Percentiles rank a stretch among this genome's conserved stretches.
Evolutionary conservation across 2,113 vertebrate species (phyloP).

Genomic region (Sinocyclocheilus grahami): DNA sequence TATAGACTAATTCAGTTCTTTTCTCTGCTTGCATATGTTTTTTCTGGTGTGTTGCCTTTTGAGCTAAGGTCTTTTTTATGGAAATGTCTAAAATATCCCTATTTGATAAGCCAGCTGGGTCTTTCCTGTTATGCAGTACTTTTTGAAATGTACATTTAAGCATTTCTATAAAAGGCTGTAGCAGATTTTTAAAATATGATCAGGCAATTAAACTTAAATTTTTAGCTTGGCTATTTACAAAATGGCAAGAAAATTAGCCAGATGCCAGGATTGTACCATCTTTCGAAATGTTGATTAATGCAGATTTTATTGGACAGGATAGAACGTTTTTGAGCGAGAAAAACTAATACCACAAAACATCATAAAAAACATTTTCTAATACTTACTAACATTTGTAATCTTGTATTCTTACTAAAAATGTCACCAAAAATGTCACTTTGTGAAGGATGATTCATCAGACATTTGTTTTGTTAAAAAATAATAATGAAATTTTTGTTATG

Average conservation of each 20-base stretch:
- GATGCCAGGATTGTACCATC: too few relatives aligned
- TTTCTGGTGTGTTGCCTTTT: slow-evolving; percentile 7
- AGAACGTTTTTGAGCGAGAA: not conserved
- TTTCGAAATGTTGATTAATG: too few relatives aligned
- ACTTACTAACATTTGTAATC: too few relatives aligned
- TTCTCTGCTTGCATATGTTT: not conserved
- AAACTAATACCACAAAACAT: not conserved
- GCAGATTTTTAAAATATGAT: not conserved
- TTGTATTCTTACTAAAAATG: not conserved
- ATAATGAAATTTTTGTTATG: not conserved
- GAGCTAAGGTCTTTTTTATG: not conserved
- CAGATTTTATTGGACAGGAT: not conserved
- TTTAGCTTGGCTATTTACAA: not conserved
- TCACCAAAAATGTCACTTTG: not conserved
- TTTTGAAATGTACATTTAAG: not conserved
- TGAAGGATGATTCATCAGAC: too few relatives aligned
- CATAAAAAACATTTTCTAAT: too few relatives aligned
- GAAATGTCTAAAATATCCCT: not conserved
- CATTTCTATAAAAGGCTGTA: not conserved
- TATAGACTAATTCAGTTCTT: slow-evolving; percentile 12
- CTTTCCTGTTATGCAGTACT: not conserved
- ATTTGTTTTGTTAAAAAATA: not conserved
- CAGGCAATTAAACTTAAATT: not conserved
- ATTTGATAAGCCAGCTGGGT: not conserved
- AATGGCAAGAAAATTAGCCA: not conserved